Conservation (phyloP, 2,113 vertebrate species). For the Micronycteris hirsuta region DNA sequence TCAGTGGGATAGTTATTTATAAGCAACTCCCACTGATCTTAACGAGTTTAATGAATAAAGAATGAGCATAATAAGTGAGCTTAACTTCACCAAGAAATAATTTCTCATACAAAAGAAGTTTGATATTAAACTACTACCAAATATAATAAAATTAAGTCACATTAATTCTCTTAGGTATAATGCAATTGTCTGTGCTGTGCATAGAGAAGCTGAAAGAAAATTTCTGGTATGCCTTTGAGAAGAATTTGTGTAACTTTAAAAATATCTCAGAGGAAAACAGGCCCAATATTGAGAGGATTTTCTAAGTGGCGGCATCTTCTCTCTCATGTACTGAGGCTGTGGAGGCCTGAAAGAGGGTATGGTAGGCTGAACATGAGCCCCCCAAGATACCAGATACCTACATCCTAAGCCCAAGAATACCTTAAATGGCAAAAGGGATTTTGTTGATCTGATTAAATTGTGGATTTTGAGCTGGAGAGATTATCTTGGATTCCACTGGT, state of each 20-base stretch:
- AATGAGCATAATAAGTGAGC: constrained; percentile 70
- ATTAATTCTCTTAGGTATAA: constrained; percentile 75
- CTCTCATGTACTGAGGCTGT: not conserved
- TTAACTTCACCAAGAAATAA: constrained; percentile 66
- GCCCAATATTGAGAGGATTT: constrained; percentile 4
- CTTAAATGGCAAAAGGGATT: not conserved
- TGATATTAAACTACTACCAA: constrained; percentile 71
- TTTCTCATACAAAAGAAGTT: constrained; percentile 69
- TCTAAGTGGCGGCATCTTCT: not conserved
- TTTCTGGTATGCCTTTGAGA: constrained; percentile 64
- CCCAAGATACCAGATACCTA: not conserved
- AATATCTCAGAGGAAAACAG: constrained; percentile 59
- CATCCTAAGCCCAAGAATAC: not conserved
- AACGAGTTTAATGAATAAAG: constrained; percentile 76
- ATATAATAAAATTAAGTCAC: constrained; percentile 75
- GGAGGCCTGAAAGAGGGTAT: not conserved
- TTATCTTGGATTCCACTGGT: not conserved
- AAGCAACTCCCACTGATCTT: constrained; percentile 71
- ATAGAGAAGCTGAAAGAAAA: constrained; percentile 59
- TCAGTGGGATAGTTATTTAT: constrained; percentile 77
- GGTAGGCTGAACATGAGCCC: not conserved
- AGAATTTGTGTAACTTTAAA: constrained; percentile 63
- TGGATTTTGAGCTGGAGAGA: not conserved
- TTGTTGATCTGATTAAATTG: not conserved
- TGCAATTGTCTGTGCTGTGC: constrained; percentile 60